Conservation (phyloP, 2,888 invertebrate genomes). For the Cerceris ruficornis region DNA sequence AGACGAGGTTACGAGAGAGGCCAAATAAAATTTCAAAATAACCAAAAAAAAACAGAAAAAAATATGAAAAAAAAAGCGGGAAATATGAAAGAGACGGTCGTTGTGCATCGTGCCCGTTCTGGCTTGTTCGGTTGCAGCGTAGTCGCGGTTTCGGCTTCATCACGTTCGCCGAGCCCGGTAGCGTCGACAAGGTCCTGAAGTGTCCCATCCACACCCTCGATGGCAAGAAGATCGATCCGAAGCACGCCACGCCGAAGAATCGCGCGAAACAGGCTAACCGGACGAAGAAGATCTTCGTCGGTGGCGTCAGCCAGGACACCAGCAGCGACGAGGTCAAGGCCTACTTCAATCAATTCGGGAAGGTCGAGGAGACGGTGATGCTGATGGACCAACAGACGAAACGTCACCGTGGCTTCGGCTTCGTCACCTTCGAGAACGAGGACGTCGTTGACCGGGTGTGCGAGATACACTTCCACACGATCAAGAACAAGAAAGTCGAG, state of each 20-base stretch:
- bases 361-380: slow-evolving; percentile 96
- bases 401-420: slow-evolving; percentile 94
- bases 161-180: slow-evolving; percentile 94
- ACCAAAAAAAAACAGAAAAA: background rate
- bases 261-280: slow-evolving; percentile 92
- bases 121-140: slow-evolving; percentile 85
- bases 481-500: slow-evolving; percentile 95
- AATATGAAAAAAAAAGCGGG: slow-evolving; percentile 17
- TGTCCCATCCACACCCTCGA: slow-evolving; percentile 95
- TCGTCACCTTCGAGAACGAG: slow-evolving; percentile 95
- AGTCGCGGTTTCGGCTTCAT: slow-evolving; percentile 97
- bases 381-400: slow-evolving; percentile 97
- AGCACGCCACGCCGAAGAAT: slow-evolving; percentile 96
- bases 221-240: slow-evolving; percentile 96
- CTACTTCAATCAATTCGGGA: slow-evolving; percentile 94
- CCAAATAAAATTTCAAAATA: background rate
- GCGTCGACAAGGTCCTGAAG: slow-evolving; percentile 95
- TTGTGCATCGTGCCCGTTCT: slow-evolving; percentile 71
- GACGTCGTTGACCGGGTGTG: slow-evolving; percentile 96
- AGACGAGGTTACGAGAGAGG: background rate
- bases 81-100: slow-evolving; percentile 58
- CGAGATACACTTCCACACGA: slow-evolving; percentile 95
- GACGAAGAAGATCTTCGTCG: slow-evolving; percentile 96
- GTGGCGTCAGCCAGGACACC: slow-evolving; percentile 95
- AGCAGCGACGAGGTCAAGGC: slow-evolving; percentile 95